Evolutionary conservation across 2,797 vertebrate genomes (phyloP), one percentile per base, ranked within the genome.

Genomic region (Danio albolineatus): DNA sequence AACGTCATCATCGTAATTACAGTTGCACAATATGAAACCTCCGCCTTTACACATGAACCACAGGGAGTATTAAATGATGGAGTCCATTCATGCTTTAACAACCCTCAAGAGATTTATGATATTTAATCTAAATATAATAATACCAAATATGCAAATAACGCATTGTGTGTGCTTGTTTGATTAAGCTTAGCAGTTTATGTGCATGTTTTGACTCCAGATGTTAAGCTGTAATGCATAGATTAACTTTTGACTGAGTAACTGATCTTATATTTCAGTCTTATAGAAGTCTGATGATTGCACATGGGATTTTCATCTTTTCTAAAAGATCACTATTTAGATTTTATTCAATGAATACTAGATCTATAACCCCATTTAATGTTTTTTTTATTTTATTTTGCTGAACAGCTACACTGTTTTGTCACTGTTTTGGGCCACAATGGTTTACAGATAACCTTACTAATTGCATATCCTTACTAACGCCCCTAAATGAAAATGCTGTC

Each of bases 1-100:
- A 17, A 62, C 19, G 17, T 54, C 66, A 53, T 51, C 51, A 61
- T 71, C 49, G 41, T 65, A 46, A 73, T 79, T 79, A 61, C 59
- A 64, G 64, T 65, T 46, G 21, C 49, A 44, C 14, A 53, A 65
- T 71, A 72, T 28, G 59, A 44, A 60, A 71, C 44, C 66, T 71
- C 36, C 39, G 53, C 36, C 76, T 77, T 38, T 39, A n/a, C 7
- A 41, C 36, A 39, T 0, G 2, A 17, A 43, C 44, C 44, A 16
- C 43, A 39, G 17, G 44, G 56, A 70, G 56, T 51, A 70, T 78
- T 17, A 60, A 48, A 12, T 51, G 46, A 9, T 17, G 56, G 3
- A 66, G 19, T 17, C 70, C 13, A 59, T 12, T 5, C 13, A 73
- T 73, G 36, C 41, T 59, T 59, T 38, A 9, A 39, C 57, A 39